These are phyloP conservation scores for Rapana venosa DNA, from an alignment of 2,888 invertebrate genomes.

Conservation along the genomic window DNA sequence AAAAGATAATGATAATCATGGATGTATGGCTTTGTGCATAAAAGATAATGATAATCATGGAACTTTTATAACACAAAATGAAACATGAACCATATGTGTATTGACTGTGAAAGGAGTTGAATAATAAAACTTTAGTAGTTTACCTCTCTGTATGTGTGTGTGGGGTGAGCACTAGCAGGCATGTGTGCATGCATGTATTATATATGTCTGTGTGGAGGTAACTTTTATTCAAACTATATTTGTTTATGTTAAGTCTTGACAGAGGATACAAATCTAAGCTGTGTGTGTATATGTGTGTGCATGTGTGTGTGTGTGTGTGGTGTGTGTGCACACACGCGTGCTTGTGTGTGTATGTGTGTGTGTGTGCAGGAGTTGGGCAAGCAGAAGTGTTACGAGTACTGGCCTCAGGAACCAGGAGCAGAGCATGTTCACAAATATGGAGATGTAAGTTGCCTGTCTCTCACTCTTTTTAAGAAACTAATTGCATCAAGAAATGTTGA, in stretches of 20 bases:
- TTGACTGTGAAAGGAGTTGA: too few relatives aligned
- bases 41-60: neutral
- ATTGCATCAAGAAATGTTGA: too few relatives aligned
- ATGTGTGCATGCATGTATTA: neutral
- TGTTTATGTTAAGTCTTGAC: too few relatives aligned
- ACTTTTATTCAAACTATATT: too few relatives aligned
- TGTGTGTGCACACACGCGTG: neutral
- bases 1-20: neutral
- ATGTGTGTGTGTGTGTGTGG: neutral
- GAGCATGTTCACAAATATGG: slow-evolving; percentile 75
- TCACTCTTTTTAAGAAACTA: neutral
- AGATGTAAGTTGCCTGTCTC: slow-evolving; percentile 67
- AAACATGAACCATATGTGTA: too few relatives aligned
- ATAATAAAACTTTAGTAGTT: too few relatives aligned
- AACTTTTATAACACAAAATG: neutral
- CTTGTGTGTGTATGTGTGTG: neutral
- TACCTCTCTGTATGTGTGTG: too few relatives aligned
- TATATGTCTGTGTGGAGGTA: neutral
- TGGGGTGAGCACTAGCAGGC: neutral
- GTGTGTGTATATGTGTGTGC: neutral
- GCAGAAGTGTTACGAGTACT: slow-evolving; percentile 79
- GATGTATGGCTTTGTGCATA: neutral
- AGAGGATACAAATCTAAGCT: neutral
- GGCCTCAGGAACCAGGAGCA: slow-evolving; percentile 79
- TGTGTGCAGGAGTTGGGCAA: slow-evolving; percentile 76